A percentile compares a stretch with the other conserved stretches of the same genome.
Conservation (phyloP, 2,888 invertebrate species). For the Stramonita haemastoma region DNA sequence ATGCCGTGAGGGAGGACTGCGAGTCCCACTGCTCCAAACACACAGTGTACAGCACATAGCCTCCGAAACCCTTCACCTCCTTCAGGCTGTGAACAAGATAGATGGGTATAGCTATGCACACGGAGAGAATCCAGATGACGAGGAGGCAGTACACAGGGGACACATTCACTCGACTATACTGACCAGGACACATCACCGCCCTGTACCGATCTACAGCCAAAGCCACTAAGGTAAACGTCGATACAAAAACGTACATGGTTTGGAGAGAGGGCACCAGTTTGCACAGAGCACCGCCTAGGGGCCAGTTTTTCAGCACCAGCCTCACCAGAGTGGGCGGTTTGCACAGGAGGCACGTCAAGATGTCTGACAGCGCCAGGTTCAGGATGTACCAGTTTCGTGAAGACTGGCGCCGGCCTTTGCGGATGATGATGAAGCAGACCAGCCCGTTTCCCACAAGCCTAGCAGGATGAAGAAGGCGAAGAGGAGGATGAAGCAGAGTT, state of each 20-base stretch:
- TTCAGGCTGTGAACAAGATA: slow-evolving; percentile 59
- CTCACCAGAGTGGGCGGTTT: slow-evolving; percentile 63
- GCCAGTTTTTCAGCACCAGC: slow-evolving; percentile 63
- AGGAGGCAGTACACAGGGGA: slow-evolving; percentile 45
- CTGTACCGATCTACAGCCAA: slow-evolving; percentile 63
- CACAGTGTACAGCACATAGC: slow-evolving; percentile 74
- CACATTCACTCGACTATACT: slow-evolving; percentile 33
- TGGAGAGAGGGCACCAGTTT: slow-evolving; percentile 60
- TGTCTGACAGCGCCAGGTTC: slow-evolving; percentile 63
- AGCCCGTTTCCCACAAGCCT: slow-evolving; percentile 60
- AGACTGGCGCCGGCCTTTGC: slow-evolving; percentile 55
- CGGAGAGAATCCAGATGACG: slow-evolving; percentile 58
- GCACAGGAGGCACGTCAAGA: slow-evolving; percentile 62
- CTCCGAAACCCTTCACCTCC: slow-evolving; percentile 61
- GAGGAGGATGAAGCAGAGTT: slow-evolving; percentile 49
- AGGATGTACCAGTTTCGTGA: slow-evolving; percentile 62
- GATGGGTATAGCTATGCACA: slow-evolving; percentile 58
- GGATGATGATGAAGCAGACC: slow-evolving; percentile 57
- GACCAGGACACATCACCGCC: slow-evolving; percentile 56
- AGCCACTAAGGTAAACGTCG: slow-evolving; percentile 62
- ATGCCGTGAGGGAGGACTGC: slow-evolving; percentile 49
- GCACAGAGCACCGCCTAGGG: slow-evolving; percentile 59
- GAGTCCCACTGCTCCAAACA: slow-evolving; percentile 66
- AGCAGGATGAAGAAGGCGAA: slow-evolving; percentile 54
- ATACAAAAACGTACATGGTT: slow-evolving; percentile 62